Base-by-base conservation (phyloP, 2,888 invertebrate species). In the Andrena bicolor region DNA sequence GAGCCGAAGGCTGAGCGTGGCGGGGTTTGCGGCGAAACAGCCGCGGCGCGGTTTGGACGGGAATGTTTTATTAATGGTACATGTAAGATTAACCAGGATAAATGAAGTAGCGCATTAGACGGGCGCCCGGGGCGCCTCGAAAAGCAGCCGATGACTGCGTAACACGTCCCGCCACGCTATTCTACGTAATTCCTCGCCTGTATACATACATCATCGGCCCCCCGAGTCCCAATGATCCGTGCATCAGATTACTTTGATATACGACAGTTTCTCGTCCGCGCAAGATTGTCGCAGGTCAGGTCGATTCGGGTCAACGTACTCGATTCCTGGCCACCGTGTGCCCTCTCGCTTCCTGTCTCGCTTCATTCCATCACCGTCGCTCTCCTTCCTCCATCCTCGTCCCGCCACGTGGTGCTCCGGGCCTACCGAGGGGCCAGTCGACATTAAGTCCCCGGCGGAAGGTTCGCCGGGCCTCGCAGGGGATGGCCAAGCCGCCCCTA, bases 211-310 rank as follows among this genome's bases (percentile, higher is more conserved):
- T 73, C 70, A 61, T 73, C 70, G 76, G 73, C 49, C 56, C 60
- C 53, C 56, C 60, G 51, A 53, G 70, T 68, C 56, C 60, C 78
- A 80, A 86, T 88, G 84, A 88, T 88, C 65, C 78, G 82, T 72
- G 88, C 86, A 87, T 88, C 71, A 88, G 90, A 90, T 91, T 89
- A 84, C 85, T 90, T 88, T 87, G 89, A 90, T 88, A 90, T 90
- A 84, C 91, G 86, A 77, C 86, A 83, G 88, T 86, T 89, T 88
- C 88, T 88, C 89, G 88, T 74, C 83, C 74, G 87, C 56, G 82
- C 84, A 86, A 84, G 80, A 87, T 93, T 92, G 92, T 91, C 92
- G 89, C 89, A 92, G 93, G 92, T 93, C 92, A 90, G 92, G 92
- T 92, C 91, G 89, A 88, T 87, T 82, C 90, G 88, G 91, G 87